Evolutionary conservation across 2,797 vertebrate genomes (phyloP), one percentile per base, ranked within the genome.

Genomic region (Apogon talboti): DNA sequence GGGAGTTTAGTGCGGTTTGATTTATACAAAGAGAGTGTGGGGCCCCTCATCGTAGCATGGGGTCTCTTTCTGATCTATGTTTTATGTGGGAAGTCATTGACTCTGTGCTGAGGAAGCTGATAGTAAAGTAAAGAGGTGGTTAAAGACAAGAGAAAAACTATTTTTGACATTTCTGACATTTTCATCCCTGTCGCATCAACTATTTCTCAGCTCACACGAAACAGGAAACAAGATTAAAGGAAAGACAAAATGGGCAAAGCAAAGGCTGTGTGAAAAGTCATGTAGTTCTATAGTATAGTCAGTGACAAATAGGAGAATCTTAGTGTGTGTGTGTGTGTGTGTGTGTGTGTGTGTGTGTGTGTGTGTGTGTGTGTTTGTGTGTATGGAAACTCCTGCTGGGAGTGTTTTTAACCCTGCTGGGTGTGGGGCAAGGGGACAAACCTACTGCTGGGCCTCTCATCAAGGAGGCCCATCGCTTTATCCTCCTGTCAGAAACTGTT

Each of bases 11-110:
- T 75, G 66, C 42, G 1, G 75, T 71, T 87, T 92, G 89, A 90
- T 92, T 92, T 91, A 91, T 90, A 88, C 91, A 89, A 87, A 88
- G 84, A 85, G 67, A 70, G 74, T 51, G 51, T 47, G 61, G 83
- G 86, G 81, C 83, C 87, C 78, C 79, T 71, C 48, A 64, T 73
- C 37, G 16, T 74, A 76, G 64, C 78, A 79, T 50, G 77, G 77
- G 84, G 87, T 85, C 80, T 74, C 69, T 76, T 68, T 89, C 78
- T 86, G 78, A 87, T 88, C 66, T 88, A 75, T 86, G 79, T 80
- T 89, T 85, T 79, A 86, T 83, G 81, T 86, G 79, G 66, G 74
- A 85, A 87, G 77, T 81, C 84, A 72, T 74, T 68, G 81, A 84
- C 82, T 87, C 65, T 46, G 52, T 33, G 7, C 47, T 15, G 65